Base-by-base conservation (phyloP, 2,113 vertebrate genomes). In the Bungarus multicinctus region DNA sequence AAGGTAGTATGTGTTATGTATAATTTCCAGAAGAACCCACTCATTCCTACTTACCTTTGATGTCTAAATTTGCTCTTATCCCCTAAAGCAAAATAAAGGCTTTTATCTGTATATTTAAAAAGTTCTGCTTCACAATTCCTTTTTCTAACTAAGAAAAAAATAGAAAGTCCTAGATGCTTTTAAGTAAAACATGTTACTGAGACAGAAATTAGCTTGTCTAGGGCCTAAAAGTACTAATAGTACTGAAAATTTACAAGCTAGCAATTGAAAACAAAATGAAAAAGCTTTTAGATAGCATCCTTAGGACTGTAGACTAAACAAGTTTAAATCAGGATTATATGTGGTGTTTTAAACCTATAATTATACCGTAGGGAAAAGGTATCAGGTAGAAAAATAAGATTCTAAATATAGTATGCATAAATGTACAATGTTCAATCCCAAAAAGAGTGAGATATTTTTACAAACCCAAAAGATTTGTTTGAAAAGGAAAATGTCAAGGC, bases 291-390 rank as follows among this genome's bases (percentile, higher is more conserved):
- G 30, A 57, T 87, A 27, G 39, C 34, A 74, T 18, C 22, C 45
- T 53, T 69, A 45, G 22, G 25, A 54, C 3, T 92, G 87, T 22
- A 92, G 60, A 45, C 47, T 92, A 92, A 88, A 74, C 39, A 74
- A 39, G 34, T 88, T 92, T 92, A 92, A 86, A 57, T 45, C 45
- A 86, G 69, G 34, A 64, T 88, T 92, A 53, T 92, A 39, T 45
- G 34, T 74, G 54, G n/a, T 22, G n/a, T 55, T 50, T 74, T 34
- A 88, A 5, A 60, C 27, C n/a, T 81, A 45, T 89, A 88, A 92
- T 88, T 89, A 88, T 14, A 55, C 5, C 89, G 34, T 54, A 8
- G 34, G n/a, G 30, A n/a, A 81, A 88, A 74, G 30, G 34, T 39
- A 54, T 89, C 14, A 69, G 23, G 25, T 43, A 12, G 60, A 34